Conservation (phyloP, 2,888 invertebrate genomes). For the Rhingia campestris region DNA sequence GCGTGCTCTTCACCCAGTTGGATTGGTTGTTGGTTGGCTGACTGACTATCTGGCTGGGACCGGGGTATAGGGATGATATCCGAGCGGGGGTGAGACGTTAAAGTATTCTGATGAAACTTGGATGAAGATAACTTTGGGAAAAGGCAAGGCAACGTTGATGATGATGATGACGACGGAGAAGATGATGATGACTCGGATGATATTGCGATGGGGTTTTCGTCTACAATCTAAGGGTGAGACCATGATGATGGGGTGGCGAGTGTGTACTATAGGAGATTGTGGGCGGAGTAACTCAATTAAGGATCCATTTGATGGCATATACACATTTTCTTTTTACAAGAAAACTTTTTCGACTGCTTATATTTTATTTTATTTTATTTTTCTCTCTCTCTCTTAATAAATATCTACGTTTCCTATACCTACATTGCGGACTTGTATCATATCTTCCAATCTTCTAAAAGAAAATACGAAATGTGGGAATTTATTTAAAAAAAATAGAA, state of each 20-base stretch:
- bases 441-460: conserved; percentile 9
- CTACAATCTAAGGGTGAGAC: conserved; percentile 36
- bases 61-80: background rate
- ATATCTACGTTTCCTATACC: conserved; percentile 38
- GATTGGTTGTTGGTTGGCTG: conserved; percentile 73
- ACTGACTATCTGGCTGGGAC: conserved; percentile 46
- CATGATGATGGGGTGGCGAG: conserved; percentile 13
- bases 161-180: conserved; percentile 65
- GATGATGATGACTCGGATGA: conserved; percentile 70
- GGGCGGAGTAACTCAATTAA: conserved; percentile 83
- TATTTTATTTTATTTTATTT: conserved; percentile 33
- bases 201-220: conserved; percentile 76
- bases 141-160: conserved; percentile 71
- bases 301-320: conserved; percentile 83
- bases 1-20: conserved; percentile 41
- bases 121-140: conserved; percentile 72
- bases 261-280: conserved; percentile 74
- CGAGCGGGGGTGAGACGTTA: conserved; percentile 51
- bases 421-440: conserved; percentile 10
- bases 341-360: conserved; percentile 72
- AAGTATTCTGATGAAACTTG: conserved; percentile 71
- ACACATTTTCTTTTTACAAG: conserved; percentile 74
- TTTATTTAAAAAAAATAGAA: conserved; percentile 31
- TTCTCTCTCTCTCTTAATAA: conserved; percentile 40
- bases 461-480: conserved; percentile 36